Conservation (phyloP, 2,113 vertebrate species). For the Grammomys surdaster region DNA sequence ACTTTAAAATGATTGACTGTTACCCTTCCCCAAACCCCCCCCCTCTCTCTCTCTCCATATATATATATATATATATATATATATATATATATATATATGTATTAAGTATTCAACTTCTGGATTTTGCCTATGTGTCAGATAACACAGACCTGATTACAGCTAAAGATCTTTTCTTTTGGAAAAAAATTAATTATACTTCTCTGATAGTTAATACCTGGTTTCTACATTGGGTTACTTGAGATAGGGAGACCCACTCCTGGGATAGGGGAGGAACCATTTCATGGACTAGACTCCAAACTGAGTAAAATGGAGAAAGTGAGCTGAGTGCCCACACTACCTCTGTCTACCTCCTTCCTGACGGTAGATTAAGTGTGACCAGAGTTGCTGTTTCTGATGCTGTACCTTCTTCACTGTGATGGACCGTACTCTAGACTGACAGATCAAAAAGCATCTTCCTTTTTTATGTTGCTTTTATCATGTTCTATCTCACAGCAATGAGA, state of each 20-base stretch:
- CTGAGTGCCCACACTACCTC: background rate
- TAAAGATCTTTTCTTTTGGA: background rate
- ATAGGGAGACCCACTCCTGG: background rate
- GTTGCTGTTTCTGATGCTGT: background rate
- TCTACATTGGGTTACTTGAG: background rate
- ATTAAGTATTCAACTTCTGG: background rate
- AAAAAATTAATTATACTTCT: background rate
- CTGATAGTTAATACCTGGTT: background rate
- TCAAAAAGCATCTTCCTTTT: background rate
- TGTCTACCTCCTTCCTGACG: background rate
- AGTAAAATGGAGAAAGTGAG: background rate
- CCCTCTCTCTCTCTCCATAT: no score
- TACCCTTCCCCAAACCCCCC: no score
- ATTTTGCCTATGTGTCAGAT: background rate
- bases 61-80: background rate
- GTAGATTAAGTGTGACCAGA: background rate
- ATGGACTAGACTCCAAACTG: background rate
- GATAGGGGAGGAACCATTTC: no score
- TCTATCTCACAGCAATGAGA: background rate
- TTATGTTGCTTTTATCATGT: background rate
- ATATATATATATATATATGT: no score
- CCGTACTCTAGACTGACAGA: background rate
- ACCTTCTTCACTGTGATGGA: background rate
- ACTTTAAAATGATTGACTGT: background rate
- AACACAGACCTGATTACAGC: background rate